Evolutionary conservation across 2,113 vertebrate genomes (phyloP).

Genomic region (Heloderma charlesbogerti): DNA sequence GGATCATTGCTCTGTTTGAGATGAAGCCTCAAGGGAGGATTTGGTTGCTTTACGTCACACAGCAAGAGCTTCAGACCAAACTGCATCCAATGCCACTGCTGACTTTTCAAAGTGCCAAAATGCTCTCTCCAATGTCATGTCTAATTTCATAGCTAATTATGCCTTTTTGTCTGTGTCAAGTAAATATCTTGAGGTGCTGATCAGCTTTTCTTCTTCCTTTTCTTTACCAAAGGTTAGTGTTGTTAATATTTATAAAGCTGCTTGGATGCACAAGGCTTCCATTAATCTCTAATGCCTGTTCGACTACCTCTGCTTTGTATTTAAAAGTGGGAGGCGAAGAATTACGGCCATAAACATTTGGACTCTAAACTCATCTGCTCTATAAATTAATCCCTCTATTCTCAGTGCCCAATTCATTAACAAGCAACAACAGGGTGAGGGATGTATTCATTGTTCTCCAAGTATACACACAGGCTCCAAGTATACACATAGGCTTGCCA

Average conservation of each 20-base stretch:
- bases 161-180: conserved; percentile 64
- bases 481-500: background rate
- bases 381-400: conserved; percentile 42
- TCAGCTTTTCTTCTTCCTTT: conserved; percentile 46
- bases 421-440: conserved; percentile 32
- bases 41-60: conserved; percentile 26
- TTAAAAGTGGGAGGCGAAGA: background rate
- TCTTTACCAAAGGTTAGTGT: conserved; percentile 64
- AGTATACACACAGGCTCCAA: background rate
- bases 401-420: conserved; percentile 40
- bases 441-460: background rate
- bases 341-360: conserved; percentile 13
- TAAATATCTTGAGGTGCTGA: conserved; percentile 58
- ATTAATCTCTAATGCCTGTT: conserved; percentile 20
- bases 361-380: conserved; percentile 18
- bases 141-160: conserved; percentile 71
- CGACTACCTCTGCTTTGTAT: background rate
- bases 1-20: conserved; percentile 64
- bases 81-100: conserved; percentile 2
- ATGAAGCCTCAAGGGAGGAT: conserved; percentile 63
- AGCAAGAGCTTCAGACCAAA: conserved; percentile 57
- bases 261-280: conserved; percentile 39
- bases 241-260: conserved; percentile 59
- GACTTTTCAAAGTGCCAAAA: conserved; percentile 60
- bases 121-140: conserved; percentile 63